A percentile compares a stretch with the other conserved stretches of the same genome.
phyloP scores from a whole-genome alignment of 1,140 invertebrate genomes.

The Octopus bimaculoides region DNA sequence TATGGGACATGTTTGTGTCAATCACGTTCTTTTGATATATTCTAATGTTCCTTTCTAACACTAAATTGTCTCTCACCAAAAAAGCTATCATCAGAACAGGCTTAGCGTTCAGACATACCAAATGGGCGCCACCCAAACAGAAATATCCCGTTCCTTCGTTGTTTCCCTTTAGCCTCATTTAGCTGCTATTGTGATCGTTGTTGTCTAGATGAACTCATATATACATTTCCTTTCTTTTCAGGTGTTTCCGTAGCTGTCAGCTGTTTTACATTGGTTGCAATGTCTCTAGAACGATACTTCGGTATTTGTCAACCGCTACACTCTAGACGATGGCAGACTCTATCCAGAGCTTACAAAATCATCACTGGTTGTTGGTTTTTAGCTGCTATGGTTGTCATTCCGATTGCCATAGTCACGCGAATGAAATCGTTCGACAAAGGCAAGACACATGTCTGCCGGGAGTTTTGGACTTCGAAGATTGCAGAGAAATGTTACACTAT shows the following conservation, averaged over 20 bases:
- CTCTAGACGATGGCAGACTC: constrained; percentile 75
- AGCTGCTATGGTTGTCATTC: constrained; percentile 59
- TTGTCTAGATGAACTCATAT: no score
- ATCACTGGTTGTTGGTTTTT: constrained; percentile 43
- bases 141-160: no score
- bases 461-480: constrained; percentile 36
- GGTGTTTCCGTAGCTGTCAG: constrained; percentile 81
- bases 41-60: no score
- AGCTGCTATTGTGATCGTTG: no score
- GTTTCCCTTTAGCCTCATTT: no score
- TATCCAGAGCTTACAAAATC: constrained; percentile 85
- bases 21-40: no score
- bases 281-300: constrained; percentile 86
- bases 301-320: constrained; percentile 81
- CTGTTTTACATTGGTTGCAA: constrained; percentile 86
- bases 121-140: no score
- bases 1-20: no score
- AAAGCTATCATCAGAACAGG: no score
- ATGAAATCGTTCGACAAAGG: constrained; percentile 10
- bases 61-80: no score
- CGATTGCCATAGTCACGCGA: constrained; percentile 63
- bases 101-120: no score
- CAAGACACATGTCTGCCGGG: constrained; percentile 31
- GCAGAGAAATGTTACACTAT: constrained; percentile 73
- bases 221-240: constrained; percentile 56